Conservation (phyloP, 2,113 vertebrate genomes). For the Ursus arctos region DNA sequence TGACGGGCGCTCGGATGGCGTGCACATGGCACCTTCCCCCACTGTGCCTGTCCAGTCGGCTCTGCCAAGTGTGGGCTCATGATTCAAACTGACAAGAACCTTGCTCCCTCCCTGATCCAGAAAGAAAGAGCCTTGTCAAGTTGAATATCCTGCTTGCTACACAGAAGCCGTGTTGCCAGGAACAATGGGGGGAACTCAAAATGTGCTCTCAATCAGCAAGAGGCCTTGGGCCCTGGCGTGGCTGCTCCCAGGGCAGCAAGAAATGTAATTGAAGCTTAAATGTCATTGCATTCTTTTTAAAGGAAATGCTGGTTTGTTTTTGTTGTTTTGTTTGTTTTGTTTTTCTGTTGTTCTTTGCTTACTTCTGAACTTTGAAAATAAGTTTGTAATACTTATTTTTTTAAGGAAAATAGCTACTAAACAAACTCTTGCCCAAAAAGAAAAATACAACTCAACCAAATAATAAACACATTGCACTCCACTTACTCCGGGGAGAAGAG, state of each 20-base stretch:
- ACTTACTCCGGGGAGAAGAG: not conserved
- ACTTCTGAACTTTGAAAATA: not conserved
- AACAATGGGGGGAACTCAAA: slow-evolving; percentile 64
- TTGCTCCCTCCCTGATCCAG: slow-evolving; percentile 70
- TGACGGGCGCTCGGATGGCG: not conserved
- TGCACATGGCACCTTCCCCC: slow-evolving; percentile 57
- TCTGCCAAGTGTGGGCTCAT: slow-evolving; percentile 60
- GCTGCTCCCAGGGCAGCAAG: not conserved
- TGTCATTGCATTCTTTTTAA: not conserved
- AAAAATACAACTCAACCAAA: not conserved
- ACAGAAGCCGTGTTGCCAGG: slow-evolving; percentile 47
- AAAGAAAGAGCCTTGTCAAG: slow-evolving; percentile 81
- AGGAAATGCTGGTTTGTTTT: not conserved
- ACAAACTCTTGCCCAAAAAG: not conserved
- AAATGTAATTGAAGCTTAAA: slow-evolving; percentile 13
- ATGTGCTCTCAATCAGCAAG: slow-evolving; percentile 61
- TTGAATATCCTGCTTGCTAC: slow-evolving; percentile 77
- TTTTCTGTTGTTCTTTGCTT: not conserved
- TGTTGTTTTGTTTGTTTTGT: not conserved
- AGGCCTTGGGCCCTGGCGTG: not conserved
- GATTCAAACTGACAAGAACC: slow-evolving; percentile 82
- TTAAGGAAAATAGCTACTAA: not conserved
- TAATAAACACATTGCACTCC: not conserved
- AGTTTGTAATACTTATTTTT: not conserved
- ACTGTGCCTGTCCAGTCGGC: slow-evolving; percentile 56